Base-by-base conservation (phyloP, 2,113 vertebrate genomes). In the Hyperoodon ampullatus region DNA sequence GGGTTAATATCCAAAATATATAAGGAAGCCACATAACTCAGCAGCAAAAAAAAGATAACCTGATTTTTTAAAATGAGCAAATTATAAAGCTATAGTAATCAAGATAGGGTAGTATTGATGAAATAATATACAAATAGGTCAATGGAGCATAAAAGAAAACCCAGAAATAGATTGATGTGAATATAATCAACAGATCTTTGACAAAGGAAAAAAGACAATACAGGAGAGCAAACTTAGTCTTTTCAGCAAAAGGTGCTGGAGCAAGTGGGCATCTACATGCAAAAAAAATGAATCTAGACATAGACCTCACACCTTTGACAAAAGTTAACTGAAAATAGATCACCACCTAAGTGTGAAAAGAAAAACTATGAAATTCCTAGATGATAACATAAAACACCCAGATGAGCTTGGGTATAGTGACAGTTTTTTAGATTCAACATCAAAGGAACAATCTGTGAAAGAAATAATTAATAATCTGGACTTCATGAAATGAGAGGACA, bases 81-180 rank as follows among this genome's bases (percentile, higher is more conserved):
- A 77, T 77, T 77, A 77, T 77, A 33, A 77, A 77, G 9, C 44
- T 33, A 77, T 33, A 53, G 47, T 77, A 77, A 19, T 77, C 9
- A 77, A 21, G 50, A 19, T 53, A 77, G 18, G 7, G 16, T 10
- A 33, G 16, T 77, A 33, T 6, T 77, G 44, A 77, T 21, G 16
- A 77, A 77, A 53, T 16, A 53, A 33, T 77, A 50, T 77, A 77
- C 74, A 50, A 77, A 77, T 21, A 50, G 16, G 9, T 53, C 28
- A 53, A 18, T 21, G 74, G 0, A 0, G 19, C 28, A 53, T 16
- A 33, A 53, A 53, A 33, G 50, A 33, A 16, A 77, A 77, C 47
- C 74, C 28, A n/a, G 18, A 77, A 77, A 77, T 77, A 77, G 28
- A 10, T 5, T 28, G 28, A 77, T 33, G 16, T 21, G 18, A 53